These are phyloP conservation scores for Hormiphora californensis DNA, from an alignment of 37 sponge, comb jelly and placozoan species.

Conservation along the genomic window DNA sequence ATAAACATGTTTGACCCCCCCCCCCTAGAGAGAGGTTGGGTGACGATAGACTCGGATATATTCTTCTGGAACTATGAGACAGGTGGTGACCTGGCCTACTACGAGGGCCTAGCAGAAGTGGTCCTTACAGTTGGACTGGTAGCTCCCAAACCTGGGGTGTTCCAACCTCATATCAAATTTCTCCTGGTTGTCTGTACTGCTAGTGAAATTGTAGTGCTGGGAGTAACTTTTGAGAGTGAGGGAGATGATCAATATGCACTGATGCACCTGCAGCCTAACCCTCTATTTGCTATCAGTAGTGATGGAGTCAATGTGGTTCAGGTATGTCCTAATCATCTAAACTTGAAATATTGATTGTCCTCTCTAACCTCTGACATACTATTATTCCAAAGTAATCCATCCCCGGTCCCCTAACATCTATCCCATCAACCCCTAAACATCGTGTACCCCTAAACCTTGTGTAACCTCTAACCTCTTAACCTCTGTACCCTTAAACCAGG, in stretches of 20 bases:
- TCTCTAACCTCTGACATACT: too few relatives aligned
- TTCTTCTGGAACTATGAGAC: conserved; percentile 90
- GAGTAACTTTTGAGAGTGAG: conserved; percentile 80
- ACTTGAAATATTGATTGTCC: too few relatives aligned
- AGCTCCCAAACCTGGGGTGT: conserved; percentile 74
- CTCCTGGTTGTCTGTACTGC: conserved; percentile 84
- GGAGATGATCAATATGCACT: conserved; percentile 62
- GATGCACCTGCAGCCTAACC: conserved; percentile 93
- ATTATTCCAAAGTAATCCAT: too few relatives aligned
- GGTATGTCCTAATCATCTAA: too few relatives aligned
- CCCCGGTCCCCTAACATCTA: too few relatives aligned
- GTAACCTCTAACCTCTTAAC: too few relatives aligned
- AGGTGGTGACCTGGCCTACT: conserved; percentile 85
- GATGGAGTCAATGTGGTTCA: conserved; percentile 73
- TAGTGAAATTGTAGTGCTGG: conserved; percentile 80
- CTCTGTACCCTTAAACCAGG: too few relatives aligned
- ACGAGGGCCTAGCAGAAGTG: conserved; percentile 92
- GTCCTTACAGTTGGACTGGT: conserved; percentile 84
- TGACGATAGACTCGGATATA: conserved; percentile 86
- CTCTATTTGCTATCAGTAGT: conserved; percentile 80
- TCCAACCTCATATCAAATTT: conserved; percentile 84
- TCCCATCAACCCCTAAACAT: too few relatives aligned
- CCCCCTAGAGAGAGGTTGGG: conserved; percentile 78
- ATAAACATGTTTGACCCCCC: too few relatives aligned
- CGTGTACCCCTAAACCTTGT: too few relatives aligned